Evolutionary conservation across 1,140 invertebrate species (phyloP), one percentile per base, ranked within the genome.

Genomic region (Apocrypta bakeri): DNA sequence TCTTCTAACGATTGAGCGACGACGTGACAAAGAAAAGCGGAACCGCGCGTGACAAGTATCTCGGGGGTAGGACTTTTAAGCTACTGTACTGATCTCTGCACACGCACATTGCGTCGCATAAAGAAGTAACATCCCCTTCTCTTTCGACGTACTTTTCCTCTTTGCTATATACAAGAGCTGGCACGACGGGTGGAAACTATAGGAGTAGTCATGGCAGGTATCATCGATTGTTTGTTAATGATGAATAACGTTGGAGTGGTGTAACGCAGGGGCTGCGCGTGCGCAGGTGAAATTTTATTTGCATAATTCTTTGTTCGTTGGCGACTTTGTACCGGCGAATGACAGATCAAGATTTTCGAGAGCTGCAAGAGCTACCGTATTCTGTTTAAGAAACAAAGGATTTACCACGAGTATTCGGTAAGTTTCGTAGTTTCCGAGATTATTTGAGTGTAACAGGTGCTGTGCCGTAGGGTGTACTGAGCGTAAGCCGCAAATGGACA

Each of bases 181-280:
- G 25, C 64, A 68, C 64, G 11, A 68, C 29, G 14, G 27, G 31
- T 31, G 27, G 31, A 68, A 31, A 27, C 17, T 68, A 31, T 25
- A 68, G 14, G 9, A 71, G n/a, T n/a, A n/a, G 31, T 71, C 33
- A 74, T 21, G 48, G 56, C 81, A 83, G 81, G 81, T 83, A 78
- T 76, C 33, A 61, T 64, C 68, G 68, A 83, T 83, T 79, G 81
- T 82, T 82, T 78, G 75, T 83, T 78, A 83, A 83, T 79, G 81
- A 83, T 4, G 9, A 4, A 79, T 78, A 78, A 64, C 17, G 33
- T 1, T 4, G 17, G 7, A 56, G 48, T 56, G 48, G 48, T 3
- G 48, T 17, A 6, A n/a, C 17, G 48, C 12, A 11, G 29, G 37
- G n/a, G 4, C 7, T 76, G 25, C 14, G 24, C 73, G 12, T 25